phyloP scores from a whole-genome alignment of 2,113 vertebrate genomes.

The Antigone vipio region DNA sequence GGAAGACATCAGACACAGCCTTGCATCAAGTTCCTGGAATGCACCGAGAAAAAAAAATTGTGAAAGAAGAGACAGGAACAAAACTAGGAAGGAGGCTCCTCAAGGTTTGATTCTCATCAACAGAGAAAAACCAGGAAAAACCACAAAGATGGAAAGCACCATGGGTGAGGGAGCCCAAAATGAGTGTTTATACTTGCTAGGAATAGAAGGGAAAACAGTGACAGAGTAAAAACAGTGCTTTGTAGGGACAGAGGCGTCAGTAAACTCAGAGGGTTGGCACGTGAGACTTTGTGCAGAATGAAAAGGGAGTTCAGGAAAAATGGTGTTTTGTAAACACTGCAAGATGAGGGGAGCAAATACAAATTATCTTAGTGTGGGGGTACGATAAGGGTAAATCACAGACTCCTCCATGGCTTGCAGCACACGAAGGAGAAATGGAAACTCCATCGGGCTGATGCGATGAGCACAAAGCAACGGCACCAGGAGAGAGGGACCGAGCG shows the following conservation, averaged over 20 bases:
- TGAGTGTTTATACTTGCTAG: fast-evolving
- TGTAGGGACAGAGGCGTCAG: background rate
- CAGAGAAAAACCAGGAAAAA: background rate
- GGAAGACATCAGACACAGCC: slow-evolving; percentile 17
- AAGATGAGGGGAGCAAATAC: background rate
- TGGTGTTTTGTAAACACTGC: background rate
- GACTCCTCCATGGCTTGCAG: background rate
- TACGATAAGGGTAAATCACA: background rate
- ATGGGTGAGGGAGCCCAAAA: background rate
- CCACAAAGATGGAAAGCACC: background rate
- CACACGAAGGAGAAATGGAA: background rate
- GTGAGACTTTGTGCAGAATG: background rate
- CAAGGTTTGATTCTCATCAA: background rate
- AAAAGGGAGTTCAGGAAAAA: background rate
- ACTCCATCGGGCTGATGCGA: background rate
- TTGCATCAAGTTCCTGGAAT: slow-evolving; percentile 36
- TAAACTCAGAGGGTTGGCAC: background rate
- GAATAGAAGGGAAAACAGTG: background rate
- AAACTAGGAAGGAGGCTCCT: background rate
- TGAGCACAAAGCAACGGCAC: background rate
- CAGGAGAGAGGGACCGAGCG: background rate
- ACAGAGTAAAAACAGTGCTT: background rate
- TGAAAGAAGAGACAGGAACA: background rate
- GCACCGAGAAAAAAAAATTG: fast-evolving
- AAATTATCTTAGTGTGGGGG: background rate